These are phyloP conservation scores for Osedax frankpressi DNA, from an alignment of 2,888 invertebrate genomes.

Conservation along the genomic window DNA sequence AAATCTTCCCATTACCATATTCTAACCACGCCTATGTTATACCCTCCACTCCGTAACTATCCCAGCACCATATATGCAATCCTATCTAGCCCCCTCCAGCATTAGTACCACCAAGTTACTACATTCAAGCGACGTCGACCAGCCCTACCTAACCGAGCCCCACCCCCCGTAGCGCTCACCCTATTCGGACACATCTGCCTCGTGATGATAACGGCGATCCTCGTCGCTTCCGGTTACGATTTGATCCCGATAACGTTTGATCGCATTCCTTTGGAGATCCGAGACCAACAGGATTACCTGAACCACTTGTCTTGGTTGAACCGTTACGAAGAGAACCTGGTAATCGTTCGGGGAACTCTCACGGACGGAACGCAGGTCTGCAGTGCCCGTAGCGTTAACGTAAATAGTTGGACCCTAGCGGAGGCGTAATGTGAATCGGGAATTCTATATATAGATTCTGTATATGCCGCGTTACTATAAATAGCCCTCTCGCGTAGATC, in stretches of 20 bases:
- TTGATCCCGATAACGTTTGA: conserved; percentile 26
- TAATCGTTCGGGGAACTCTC: conserved; percentile 8
- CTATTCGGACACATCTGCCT: conserved; percentile 21
- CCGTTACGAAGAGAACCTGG: conserved; percentile 13
- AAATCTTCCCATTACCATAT: no score
- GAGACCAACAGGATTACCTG: conserved; percentile 29
- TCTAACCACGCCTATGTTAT: no score
- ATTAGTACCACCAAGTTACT: no score
- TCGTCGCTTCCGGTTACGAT: conserved; percentile 22
- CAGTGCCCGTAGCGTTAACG: neutral
- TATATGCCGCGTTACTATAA: no score
- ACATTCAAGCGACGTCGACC: no score
- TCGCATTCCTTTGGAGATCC: conserved; percentile 30
- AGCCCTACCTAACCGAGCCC: no score
- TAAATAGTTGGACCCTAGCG: neutral
- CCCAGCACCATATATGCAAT: no score
- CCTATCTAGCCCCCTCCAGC: no score
- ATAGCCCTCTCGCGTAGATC: neutral
- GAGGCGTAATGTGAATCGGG: no score
- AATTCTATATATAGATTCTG: neutral
- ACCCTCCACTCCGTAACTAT: no score
- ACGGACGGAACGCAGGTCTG: conserved; percentile 3
- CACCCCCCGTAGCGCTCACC: conserved; percentile 21
- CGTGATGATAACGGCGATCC: conserved; percentile 21
- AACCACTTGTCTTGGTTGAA: conserved; percentile 30